phyloP scores from a whole-genome alignment of 1,140 invertebrate genomes.

The Penaeus japonicus region DNA sequence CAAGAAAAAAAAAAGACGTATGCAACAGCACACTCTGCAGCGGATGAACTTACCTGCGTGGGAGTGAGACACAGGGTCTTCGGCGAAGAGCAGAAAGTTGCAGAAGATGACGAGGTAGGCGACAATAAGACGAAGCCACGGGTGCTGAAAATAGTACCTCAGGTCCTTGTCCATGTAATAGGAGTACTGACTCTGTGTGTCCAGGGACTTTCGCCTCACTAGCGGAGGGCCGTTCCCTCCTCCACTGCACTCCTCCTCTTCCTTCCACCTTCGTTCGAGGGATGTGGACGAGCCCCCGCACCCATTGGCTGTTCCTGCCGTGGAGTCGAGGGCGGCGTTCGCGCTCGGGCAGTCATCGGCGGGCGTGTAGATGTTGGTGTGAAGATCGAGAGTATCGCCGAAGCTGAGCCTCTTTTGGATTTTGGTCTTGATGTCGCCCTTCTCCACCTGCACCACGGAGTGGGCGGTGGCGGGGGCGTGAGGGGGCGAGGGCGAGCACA shows the following conservation, averaged over 20 bases:
- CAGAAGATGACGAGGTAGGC: slow-evolving; percentile 70
- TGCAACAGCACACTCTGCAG: background rate
- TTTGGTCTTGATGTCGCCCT: slow-evolving; percentile 51
- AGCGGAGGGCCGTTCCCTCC: slow-evolving; percentile 49
- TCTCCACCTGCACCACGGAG: slow-evolving; percentile 50
- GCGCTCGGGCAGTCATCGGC: slow-evolving; percentile 59
- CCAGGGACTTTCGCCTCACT: slow-evolving; percentile 57
- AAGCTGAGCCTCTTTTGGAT: slow-evolving; percentile 57
- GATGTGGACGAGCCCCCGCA: slow-evolving; percentile 31
- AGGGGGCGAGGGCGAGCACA: slow-evolving; percentile 27
- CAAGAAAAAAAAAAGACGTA: background rate
- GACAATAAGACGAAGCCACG: slow-evolving; percentile 67
- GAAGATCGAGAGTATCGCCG: slow-evolving; percentile 50
- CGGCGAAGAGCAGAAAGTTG: slow-evolving; percentile 71
- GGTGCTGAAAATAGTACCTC: slow-evolving; percentile 70
- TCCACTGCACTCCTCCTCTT: slow-evolving; percentile 40
- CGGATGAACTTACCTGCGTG: slow-evolving; percentile 61
- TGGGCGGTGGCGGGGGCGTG: slow-evolving; percentile 22
- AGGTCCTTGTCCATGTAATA: slow-evolving; percentile 67
- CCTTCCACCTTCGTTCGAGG: slow-evolving; percentile 38
- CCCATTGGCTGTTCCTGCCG: slow-evolving; percentile 32
- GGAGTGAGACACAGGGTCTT: slow-evolving; percentile 71
- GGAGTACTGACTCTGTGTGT: slow-evolving; percentile 62
- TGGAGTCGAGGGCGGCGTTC: slow-evolving; percentile 59
- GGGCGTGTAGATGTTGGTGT: slow-evolving; percentile 58